Conservation (phyloP, 2,113 vertebrate genomes). For the Perognathus longimembris region DNA sequence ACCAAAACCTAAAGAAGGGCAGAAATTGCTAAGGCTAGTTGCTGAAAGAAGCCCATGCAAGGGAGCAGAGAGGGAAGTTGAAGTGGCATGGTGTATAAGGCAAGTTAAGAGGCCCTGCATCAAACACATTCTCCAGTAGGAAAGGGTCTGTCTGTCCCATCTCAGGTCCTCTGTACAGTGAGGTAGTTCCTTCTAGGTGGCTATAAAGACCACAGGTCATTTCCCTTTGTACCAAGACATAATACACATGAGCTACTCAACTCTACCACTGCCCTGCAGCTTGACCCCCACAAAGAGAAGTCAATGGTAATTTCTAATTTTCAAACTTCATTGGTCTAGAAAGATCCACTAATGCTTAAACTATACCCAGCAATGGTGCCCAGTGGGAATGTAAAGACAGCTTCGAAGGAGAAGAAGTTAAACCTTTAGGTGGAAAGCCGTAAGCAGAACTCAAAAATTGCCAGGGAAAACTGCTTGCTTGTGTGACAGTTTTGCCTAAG, state of each 20-base stretch:
- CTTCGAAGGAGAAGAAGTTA: slow-evolving; percentile 21
- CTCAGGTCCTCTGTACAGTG: background rate
- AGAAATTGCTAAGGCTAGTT: slow-evolving; percentile 1
- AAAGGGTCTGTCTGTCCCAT: background rate
- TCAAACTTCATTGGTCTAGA: slow-evolving; percentile 11
- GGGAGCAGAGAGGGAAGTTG: background rate
- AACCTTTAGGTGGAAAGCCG: background rate
- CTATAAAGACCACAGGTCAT: background rate
- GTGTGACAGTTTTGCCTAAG: background rate
- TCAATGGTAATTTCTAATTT: background rate
- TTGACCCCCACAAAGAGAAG: background rate
- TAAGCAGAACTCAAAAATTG: slow-evolving; percentile 27
- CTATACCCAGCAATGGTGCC: background rate
- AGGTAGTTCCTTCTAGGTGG: background rate
- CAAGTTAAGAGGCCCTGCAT: slow-evolving; percentile 18
- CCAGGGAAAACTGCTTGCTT: background rate
- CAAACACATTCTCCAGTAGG: background rate
- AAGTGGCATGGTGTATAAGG: background rate
- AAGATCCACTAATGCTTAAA: background rate
- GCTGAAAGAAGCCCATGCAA: background rate
- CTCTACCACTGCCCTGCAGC: background rate
- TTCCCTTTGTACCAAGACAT: background rate
- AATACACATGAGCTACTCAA: background rate
- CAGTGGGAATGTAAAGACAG: background rate
- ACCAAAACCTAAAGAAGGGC: background rate